Conservation (phyloP, 64 coral and sea anemone species). For the Cladopsammia gracilis region DNA sequence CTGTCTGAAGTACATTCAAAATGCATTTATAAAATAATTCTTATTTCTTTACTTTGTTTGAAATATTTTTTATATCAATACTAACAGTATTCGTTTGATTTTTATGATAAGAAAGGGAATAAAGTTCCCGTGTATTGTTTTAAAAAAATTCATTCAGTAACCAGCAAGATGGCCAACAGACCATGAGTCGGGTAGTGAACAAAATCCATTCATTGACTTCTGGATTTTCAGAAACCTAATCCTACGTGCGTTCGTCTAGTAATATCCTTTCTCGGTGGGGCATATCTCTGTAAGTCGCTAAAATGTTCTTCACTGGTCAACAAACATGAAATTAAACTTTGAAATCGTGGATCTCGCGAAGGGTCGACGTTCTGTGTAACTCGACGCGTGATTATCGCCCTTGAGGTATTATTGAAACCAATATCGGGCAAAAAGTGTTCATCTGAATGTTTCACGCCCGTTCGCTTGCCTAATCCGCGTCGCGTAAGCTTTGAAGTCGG, state of each 20-base stretch:
- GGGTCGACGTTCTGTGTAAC: neutral
- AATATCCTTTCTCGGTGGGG: constrained; percentile 38
- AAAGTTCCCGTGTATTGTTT: too few species aligned
- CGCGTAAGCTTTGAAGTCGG: neutral
- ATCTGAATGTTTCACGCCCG: neutral
- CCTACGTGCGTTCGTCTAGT: neutral
- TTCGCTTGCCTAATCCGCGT: neutral
- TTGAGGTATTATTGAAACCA: neutral
- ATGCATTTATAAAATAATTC: too few species aligned
- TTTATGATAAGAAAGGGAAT: too few species aligned
- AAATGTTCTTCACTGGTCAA: constrained; percentile 28
- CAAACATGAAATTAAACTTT: constrained; percentile 51
- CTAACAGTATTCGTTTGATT: too few species aligned
- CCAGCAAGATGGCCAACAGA: neutral
- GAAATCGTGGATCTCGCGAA: constrained; percentile 52
- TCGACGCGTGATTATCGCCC: neutral
- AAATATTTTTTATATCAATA: too few species aligned
- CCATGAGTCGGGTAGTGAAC: neutral
- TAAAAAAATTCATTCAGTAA: too few species aligned
- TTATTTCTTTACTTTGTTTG: too few species aligned
- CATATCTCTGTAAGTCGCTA: constrained; percentile 56
- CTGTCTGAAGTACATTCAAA: too few species aligned
- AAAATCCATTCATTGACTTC: neutral
- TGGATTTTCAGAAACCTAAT: constrained; percentile 1
- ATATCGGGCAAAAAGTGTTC: constrained; percentile 16